Conservation (phyloP, 1,140 invertebrate genomes). For the Cydia splendana region DNA sequence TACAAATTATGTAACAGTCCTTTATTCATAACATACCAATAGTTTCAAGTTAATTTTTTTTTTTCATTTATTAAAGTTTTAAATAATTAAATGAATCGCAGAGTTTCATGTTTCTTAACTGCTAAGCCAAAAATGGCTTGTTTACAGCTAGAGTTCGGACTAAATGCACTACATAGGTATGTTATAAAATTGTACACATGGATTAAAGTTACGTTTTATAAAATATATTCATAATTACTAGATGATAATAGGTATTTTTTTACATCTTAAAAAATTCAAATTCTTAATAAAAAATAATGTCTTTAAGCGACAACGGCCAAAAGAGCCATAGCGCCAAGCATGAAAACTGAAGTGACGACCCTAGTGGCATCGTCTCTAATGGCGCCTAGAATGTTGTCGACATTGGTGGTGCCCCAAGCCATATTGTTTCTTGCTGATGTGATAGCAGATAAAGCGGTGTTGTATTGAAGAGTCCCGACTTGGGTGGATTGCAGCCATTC, state of each 20-base stretch:
- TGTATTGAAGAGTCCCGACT: slow-evolving; percentile 45
- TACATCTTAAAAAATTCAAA: too few relatives aligned
- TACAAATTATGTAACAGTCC: background rate
- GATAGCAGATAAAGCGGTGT: slow-evolving; percentile 53
- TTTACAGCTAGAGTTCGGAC: too few relatives aligned
- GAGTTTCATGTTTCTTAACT: too few relatives aligned
- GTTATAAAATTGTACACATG: too few relatives aligned
- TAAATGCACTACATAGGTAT: too few relatives aligned
- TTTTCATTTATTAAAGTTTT: too few relatives aligned
- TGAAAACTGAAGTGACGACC: slow-evolving; percentile 43
- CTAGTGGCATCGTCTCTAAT: slow-evolving; percentile 47
- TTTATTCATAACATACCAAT: slow-evolving; percentile 13
- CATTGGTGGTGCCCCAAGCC: slow-evolving; percentile 58
- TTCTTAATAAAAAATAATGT: background rate
- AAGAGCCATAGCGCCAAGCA: slow-evolving; percentile 46
- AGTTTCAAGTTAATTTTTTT: too few relatives aligned
- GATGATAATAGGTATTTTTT: too few relatives aligned
- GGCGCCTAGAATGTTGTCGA: slow-evolving; percentile 54
- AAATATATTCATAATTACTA: too few relatives aligned
- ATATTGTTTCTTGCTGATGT: slow-evolving; percentile 59
- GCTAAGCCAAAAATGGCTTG: too few relatives aligned
- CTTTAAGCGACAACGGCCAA: slow-evolving; percentile 43
- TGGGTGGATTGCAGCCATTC: slow-evolving; percentile 60
- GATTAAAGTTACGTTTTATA: too few relatives aligned
- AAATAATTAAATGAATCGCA: too few relatives aligned